Conservation (phyloP, 2,113 vertebrate genomes). For the Sebastes fasciatus region DNA sequence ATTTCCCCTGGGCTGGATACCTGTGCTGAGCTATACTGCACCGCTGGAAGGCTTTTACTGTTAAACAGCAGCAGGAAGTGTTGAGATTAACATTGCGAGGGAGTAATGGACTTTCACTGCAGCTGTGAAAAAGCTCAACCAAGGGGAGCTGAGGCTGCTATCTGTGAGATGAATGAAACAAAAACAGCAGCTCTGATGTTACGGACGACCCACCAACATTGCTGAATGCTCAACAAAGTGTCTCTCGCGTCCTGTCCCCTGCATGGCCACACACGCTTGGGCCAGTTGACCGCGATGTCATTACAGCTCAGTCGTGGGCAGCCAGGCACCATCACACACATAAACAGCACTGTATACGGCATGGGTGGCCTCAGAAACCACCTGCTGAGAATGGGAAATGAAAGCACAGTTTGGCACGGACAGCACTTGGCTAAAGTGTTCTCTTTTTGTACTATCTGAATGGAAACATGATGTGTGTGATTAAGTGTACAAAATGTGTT, state of each 20-base stretch:
- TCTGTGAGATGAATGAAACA: constrained; percentile 40
- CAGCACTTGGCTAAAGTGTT: constrained; percentile 9
- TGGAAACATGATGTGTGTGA: constrained; percentile 12
- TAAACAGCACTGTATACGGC: neutral
- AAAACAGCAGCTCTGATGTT: constrained; percentile 26
- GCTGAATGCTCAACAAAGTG: constrained; percentile 40
- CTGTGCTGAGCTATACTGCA: constrained; percentile 9
- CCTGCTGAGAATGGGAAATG: constrained; percentile 34
- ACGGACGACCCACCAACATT: neutral
- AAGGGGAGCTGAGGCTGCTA: constrained; percentile 14
- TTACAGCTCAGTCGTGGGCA: constrained; percentile 39
- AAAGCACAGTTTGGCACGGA: constrained; percentile 12
- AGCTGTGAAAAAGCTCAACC: constrained; percentile 32
- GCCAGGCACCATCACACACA: constrained; percentile 24
- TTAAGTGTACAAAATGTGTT: constrained; percentile 3
- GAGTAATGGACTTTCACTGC: constrained; percentile 42
- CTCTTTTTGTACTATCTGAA: neutral
- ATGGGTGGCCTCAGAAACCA: neutral
- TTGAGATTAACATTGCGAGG: constrained; percentile 44
- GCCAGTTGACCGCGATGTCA: constrained; percentile 37
- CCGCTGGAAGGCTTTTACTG: constrained; percentile 41
- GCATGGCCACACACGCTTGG: constrained; percentile 29
- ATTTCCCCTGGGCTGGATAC: constrained; percentile 28
- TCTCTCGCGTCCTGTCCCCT: constrained; percentile 19
- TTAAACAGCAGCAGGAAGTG: constrained; percentile 40